Evolutionary conservation across 2,113 vertebrate species (phyloP).

Genomic region (Carlito syrichta): DNA sequence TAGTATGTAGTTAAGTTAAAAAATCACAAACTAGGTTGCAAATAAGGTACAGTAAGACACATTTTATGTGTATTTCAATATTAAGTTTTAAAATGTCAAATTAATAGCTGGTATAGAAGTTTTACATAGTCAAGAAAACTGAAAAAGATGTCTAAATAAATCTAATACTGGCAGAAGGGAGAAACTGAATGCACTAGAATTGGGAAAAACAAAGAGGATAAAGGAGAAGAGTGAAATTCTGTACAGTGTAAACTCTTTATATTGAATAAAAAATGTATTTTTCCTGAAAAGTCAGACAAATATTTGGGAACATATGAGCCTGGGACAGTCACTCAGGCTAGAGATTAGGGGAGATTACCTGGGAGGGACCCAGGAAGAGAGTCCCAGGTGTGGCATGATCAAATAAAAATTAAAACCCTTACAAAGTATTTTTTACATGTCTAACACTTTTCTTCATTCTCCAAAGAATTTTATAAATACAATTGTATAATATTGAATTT

Average conservation of each 20-base stretch:
- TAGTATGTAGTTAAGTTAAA: neutral
- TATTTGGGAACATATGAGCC: neutral
- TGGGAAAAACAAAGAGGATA: neutral
- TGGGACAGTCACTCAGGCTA: neutral
- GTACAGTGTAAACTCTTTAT: neutral
- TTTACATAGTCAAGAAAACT: neutral
- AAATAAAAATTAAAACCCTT: neutral
- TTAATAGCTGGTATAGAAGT: neutral
- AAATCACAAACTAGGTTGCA: too few relatives aligned
- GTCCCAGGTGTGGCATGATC: rapidly evolving
- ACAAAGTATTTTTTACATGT: neutral
- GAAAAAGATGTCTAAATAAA: neutral
- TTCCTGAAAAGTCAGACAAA: neutral
- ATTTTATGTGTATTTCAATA: neutral
- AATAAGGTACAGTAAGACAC: neutral
- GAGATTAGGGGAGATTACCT: rapidly evolving
- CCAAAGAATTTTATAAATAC: neutral
- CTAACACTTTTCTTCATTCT: neutral
- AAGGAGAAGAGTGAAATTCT: neutral
- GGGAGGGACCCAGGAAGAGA: neutral
- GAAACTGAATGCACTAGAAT: neutral
- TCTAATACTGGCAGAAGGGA: neutral
- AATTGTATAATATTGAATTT: neutral
- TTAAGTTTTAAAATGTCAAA: neutral
- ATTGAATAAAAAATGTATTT: neutral